These are phyloP conservation scores for Bubo scandiacus DNA, from an alignment of 2,113 vertebrate genomes.

Conservation along the genomic window DNA sequence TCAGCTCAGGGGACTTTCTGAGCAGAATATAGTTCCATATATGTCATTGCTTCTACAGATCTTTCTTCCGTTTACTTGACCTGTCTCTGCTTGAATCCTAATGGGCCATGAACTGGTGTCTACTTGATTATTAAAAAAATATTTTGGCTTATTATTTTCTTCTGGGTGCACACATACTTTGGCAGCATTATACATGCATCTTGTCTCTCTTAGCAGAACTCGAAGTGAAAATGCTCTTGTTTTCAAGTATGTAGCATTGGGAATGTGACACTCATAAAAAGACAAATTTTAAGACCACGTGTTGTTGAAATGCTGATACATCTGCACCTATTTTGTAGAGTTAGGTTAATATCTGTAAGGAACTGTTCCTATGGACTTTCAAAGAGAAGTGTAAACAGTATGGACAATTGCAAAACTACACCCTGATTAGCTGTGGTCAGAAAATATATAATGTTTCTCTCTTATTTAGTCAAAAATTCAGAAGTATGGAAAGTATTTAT, in stretches of 20 bases:
- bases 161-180: not conserved
- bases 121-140: conserved; percentile 5
- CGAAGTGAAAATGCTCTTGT: not conserved
- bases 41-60: not conserved
- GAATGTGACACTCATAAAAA: not conserved
- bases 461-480: not conserved
- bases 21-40: not conserved
- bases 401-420: not conserved
- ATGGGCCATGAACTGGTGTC: not conserved
- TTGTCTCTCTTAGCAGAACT: not conserved
- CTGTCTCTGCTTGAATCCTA: not conserved
- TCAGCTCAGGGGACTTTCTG: not conserved
- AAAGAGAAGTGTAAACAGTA: not conserved
- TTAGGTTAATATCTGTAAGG: not conserved
- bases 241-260: not conserved
- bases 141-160: conserved; percentile 11
- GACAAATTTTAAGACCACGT: not conserved
- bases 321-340: not conserved
- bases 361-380: not conserved
- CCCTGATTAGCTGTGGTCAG: not conserved
- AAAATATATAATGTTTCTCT: not conserved
- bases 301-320: not conserved
- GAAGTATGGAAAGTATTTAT: not conserved
- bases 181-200: not conserved
- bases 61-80: not conserved